phyloP scores from a whole-genome alignment of 2,888 invertebrate species.

The Aleiodes leptofemur region DNA sequence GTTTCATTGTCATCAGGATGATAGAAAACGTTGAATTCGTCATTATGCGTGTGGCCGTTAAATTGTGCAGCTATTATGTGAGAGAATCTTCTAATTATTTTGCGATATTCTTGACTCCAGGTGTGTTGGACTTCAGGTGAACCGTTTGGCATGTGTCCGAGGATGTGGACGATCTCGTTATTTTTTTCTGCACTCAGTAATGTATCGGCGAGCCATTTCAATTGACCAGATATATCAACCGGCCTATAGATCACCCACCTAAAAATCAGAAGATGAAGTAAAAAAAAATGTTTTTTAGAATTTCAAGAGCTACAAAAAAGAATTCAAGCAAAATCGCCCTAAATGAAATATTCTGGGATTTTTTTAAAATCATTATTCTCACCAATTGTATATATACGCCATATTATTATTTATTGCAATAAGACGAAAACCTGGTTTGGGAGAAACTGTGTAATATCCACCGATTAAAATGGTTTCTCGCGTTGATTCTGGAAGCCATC shows the following conservation, averaged over 20 bases:
- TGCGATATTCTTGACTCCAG: slow-evolving; percentile 85
- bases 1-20: slow-evolving; percentile 76
- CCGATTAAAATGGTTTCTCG: slow-evolving; percentile 79
- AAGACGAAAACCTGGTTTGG: slow-evolving; percentile 83
- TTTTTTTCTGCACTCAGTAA: slow-evolving; percentile 84
- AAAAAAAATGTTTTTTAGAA: too few relatives aligned
- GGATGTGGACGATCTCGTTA: slow-evolving; percentile 87
- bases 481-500: slow-evolving; percentile 82
- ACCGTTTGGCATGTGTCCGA: slow-evolving; percentile 90
- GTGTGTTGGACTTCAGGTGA: slow-evolving; percentile 80
- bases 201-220: slow-evolving; percentile 88
- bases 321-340: too few relatives aligned
- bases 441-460: slow-evolving; percentile 86
- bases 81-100: slow-evolving; percentile 79
- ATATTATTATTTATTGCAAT: slow-evolving; percentile 89
- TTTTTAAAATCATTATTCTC: slow-evolving; percentile 59
- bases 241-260: slow-evolving; percentile 86
- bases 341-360: too few relatives aligned
- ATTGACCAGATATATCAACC: slow-evolving; percentile 84
- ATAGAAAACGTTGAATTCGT: slow-evolving; percentile 85
- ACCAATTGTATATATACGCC: slow-evolving; percentile 85
- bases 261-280: not conserved
- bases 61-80: slow-evolving; percentile 87
- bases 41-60: slow-evolving; percentile 88
- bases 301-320: too few relatives aligned